Base-by-base conservation (phyloP, 2,797 vertebrate genomes). In the Oophaga sylvatica region DNA sequence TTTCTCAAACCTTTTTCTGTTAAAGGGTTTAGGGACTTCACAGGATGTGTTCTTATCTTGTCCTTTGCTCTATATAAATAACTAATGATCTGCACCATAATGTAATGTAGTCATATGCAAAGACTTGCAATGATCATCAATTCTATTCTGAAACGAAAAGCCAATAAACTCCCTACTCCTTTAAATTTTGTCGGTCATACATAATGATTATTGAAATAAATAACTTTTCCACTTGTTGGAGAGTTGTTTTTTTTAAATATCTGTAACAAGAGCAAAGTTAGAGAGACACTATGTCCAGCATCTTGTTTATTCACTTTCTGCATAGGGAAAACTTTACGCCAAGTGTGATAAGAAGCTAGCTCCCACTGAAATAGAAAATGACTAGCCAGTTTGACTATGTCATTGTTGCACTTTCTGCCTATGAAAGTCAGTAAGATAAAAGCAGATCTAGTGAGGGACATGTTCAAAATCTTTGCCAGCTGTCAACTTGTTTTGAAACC, bases 211-310 rank as follows among this genome's bases (percentile, higher is more conserved):
- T 65, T n/a, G 22, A 19, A 26, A 62, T 62, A 67, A 29, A 26
- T 77, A 48, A 56, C 41, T 48, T 16, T 53, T 2, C 29, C 11
- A 12, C 3, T 67, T 13, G 26, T 10, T 20, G 13, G 12, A 70
- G 15, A 53, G 48, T 4, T 41, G 3, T 41, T 68, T 29, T 1
- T 31, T 26, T 48, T 67, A 80, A 71, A 41, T 19, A 22, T 60
- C 31, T 81, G 35, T 75, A 63, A 81, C 45, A 16, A 10, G 29
- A 87, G 31, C 70, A 20, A 59, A 59, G 16, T 62, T 45, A 53
- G 41, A 76, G 53, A 81, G 67, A 87, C 78, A 60, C 31, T 81
- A 35, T 45, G 78, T 60, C 81, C 26, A 83, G 20, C 29, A 83
- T 57, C 48, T 68, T 87, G 53, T 79, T 79, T 87, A 79, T n/a